phyloP scores from a whole-genome alignment of 2,888 invertebrate species.

The Dasypolia templi region DNA sequence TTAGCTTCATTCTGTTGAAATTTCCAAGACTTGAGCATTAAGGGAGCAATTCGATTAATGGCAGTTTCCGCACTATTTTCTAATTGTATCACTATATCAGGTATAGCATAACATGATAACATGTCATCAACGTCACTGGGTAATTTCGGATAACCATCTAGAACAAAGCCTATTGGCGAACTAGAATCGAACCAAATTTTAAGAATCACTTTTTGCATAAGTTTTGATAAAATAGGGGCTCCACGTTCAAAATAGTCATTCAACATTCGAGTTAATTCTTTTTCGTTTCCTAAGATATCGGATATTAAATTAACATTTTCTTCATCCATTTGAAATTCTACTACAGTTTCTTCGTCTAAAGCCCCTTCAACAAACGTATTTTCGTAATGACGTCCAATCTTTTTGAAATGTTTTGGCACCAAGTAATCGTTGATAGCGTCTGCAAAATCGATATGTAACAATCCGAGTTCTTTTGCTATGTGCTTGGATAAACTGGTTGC shows the following conservation, averaged over 20 bases:
- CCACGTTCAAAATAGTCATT: slow-evolving; percentile 88
- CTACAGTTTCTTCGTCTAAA: slow-evolving; percentile 79
- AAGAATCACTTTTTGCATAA: slow-evolving; percentile 84
- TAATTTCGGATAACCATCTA: slow-evolving; percentile 92
- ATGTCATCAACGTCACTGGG: slow-evolving; percentile 89
- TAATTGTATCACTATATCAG: slow-evolving; percentile 90
- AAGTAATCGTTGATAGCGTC: slow-evolving; percentile 79
- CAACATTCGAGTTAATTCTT: slow-evolving; percentile 79
- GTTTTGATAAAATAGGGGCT: slow-evolving; percentile 81
- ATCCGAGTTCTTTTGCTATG: slow-evolving; percentile 89
- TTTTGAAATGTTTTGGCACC: slow-evolving; percentile 85
- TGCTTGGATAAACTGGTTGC: slow-evolving; percentile 87
- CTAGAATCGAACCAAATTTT: slow-evolving; percentile 90
- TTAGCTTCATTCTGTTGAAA: slow-evolving; percentile 81
- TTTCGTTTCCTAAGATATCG: slow-evolving; percentile 82
- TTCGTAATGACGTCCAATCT: slow-evolving; percentile 84
- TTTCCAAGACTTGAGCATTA: slow-evolving; percentile 83
- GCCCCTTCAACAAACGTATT: slow-evolving; percentile 80
- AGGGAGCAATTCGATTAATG: slow-evolving; percentile 76
- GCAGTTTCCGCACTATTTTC: slow-evolving; percentile 78
- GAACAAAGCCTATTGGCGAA: slow-evolving; percentile 87
- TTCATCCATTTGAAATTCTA: slow-evolving; percentile 82
- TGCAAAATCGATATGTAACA: slow-evolving; percentile 88
- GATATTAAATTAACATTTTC: slow-evolving; percentile 76
- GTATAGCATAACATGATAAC: slow-evolving; percentile 86